Conservation (phyloP, 2,797 vertebrate species). For the Myotis myotis region DNA sequence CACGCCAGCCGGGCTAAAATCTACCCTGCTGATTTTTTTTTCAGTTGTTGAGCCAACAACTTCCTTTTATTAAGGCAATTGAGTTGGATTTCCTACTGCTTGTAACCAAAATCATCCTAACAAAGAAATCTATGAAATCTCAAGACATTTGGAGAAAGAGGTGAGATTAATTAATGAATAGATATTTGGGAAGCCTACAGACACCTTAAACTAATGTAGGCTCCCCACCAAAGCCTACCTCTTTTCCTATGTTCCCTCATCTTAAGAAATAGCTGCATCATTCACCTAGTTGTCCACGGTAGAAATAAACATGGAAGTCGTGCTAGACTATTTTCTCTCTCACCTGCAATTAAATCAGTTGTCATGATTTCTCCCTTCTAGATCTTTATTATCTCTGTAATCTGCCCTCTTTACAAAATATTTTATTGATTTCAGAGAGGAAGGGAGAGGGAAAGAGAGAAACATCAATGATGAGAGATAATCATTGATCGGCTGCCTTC, state of each 20-base stretch:
- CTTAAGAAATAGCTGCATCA: conserved; percentile 3
- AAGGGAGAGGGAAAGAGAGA: no score
- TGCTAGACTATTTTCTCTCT: background rate
- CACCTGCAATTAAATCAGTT: background rate
- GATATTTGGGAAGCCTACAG: background rate
- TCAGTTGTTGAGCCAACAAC: background rate
- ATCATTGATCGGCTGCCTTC: no score
- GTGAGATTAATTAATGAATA: background rate
- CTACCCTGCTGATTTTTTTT: background rate
- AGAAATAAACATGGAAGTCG: conserved; percentile 12
- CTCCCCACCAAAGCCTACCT: background rate
- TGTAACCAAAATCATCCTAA: background rate
- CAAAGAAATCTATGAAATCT: background rate
- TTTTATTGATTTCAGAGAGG: no score
- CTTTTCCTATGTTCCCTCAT: background rate
- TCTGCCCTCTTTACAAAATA: background rate
- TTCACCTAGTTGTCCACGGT: background rate
- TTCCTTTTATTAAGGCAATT: background rate
- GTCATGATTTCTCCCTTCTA: background rate
- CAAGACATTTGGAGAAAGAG: background rate
- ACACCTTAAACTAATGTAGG: background rate
- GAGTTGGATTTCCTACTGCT: conserved; percentile 25
- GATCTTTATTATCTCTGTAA: background rate
- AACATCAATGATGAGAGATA: no score
- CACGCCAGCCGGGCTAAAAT: background rate